A percentile compares a stretch with the other conserved stretches of the same genome.
Evolutionary conservation across 2,797 vertebrate genomes (phyloP).

Genomic region (Falco novaeseelandiae): DNA sequence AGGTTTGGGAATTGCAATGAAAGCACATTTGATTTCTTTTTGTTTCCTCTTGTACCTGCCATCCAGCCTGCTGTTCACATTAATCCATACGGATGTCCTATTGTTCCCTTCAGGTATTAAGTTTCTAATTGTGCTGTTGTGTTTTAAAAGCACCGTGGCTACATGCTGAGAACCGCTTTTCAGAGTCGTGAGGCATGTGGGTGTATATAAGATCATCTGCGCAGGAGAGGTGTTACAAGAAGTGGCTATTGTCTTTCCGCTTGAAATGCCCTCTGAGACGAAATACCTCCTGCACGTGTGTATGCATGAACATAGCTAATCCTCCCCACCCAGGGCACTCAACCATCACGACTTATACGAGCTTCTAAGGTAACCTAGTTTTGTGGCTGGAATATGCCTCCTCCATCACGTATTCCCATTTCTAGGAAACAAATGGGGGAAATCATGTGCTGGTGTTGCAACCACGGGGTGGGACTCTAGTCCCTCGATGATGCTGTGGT

Average conservation of each 20-base stretch:
- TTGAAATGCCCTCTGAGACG: neutral
- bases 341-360: accelerated
- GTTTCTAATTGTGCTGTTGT: neutral
- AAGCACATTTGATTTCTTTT: neutral
- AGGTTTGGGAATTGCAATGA: neutral
- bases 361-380: neutral
- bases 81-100: accelerated
- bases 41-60: neutral
- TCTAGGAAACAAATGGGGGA: neutral
- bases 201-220: neutral
- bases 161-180: neutral
- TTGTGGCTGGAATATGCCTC: neutral
- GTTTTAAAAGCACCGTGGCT: neutral
- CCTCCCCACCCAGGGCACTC: neutral
- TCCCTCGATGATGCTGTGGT: neutral
- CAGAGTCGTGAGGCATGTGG: neutral
- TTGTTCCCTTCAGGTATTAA: neutral
- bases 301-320: neutral
- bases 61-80: neutral
- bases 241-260: neutral
- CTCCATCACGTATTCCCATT: neutral
- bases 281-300: neutral
- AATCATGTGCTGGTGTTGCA: neutral
- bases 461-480: neutral
- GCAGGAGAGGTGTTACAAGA: neutral